Evolutionary conservation across 1,140 invertebrate genomes (phyloP).

Genomic region (Hypothenemus hampei): DNA sequence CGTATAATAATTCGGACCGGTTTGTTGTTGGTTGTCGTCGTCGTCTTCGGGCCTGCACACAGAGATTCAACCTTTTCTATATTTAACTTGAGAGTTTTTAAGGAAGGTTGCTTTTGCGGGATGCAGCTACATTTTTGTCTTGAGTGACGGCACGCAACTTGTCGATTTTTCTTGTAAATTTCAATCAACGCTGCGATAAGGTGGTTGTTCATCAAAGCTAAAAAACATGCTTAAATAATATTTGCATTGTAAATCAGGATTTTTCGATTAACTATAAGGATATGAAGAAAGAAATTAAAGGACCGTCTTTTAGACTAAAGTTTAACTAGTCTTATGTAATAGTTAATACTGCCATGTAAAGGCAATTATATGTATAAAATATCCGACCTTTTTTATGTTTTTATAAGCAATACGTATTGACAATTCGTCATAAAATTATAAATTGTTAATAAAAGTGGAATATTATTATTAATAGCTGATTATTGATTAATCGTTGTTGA

Average conservation of each 20-base stretch:
- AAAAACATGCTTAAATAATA: neutral
- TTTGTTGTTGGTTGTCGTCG: too few species aligned
- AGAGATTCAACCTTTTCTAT: slow-evolving; percentile 3
- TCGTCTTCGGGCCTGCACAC: slow-evolving; percentile 1
- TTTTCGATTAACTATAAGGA: too few species aligned
- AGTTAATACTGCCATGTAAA: too few species aligned
- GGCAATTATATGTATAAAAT: too few species aligned
- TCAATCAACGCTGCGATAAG: slow-evolving; percentile 7
- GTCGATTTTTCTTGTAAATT: slow-evolving; percentile 28
- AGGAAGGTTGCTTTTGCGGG: slow-evolving; percentile 8
- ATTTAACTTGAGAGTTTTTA: slow-evolving; percentile 14
- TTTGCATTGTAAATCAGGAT: neutral
- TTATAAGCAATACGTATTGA: too few species aligned
- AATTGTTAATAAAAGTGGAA: too few species aligned
- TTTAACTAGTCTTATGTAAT: too few species aligned
- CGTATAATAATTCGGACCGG: slow-evolving; percentile 7
- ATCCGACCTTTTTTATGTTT: too few species aligned
- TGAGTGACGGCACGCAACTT: slow-evolving; percentile 17
- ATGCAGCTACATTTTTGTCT: slow-evolving; percentile 10
- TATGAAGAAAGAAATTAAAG: too few species aligned
- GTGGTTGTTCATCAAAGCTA: neutral
- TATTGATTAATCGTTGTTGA: neutral
- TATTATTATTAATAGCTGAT: neutral
- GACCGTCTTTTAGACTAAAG: too few species aligned
- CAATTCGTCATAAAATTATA: too few species aligned